Evolutionary conservation across 2,888 invertebrate species (phyloP).

Genomic region (Ophion obscuratus): DNA sequence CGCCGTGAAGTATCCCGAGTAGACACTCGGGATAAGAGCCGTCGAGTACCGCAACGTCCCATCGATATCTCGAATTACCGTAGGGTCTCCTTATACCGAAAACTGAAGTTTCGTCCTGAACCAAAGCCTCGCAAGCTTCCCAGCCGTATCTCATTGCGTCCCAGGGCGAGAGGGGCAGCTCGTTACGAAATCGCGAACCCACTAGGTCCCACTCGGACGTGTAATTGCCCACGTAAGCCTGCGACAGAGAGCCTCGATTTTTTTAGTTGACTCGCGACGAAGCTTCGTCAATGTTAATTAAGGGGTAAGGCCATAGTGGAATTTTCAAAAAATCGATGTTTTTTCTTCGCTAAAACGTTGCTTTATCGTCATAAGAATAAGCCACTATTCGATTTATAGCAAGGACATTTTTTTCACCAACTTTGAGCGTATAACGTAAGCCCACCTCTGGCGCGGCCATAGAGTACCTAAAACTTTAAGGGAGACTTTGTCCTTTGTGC

Average conservation of each 20-base stretch:
- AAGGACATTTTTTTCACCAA: no score
- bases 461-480: no score
- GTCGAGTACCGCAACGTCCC: constrained; percentile 86
- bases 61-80: constrained; percentile 71
- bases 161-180: constrained; percentile 89
- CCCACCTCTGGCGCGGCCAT: no score
- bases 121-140: constrained; percentile 85
- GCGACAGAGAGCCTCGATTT: constrained; percentile 12
- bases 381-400: no score
- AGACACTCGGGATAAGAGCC: constrained; percentile 93
- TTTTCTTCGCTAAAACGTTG: no score
- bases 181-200: constrained; percentile 91
- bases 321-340: no score
- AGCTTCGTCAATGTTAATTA: neutral
- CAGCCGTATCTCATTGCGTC: constrained; percentile 91
- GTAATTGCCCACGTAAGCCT: constrained; percentile 89
- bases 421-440: no score
- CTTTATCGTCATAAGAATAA: no score
- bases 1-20: constrained; percentile 89
- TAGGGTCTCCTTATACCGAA: constrained; percentile 73
- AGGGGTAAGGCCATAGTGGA: no score
- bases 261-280: neutral
- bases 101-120: constrained; percentile 77
- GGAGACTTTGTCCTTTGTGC: no score
- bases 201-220: constrained; percentile 91